Evolutionary conservation across 2,888 invertebrate species (phyloP), one percentile per base, ranked within the genome.

Genomic region (Brachynemurus nebulosus): DNA sequence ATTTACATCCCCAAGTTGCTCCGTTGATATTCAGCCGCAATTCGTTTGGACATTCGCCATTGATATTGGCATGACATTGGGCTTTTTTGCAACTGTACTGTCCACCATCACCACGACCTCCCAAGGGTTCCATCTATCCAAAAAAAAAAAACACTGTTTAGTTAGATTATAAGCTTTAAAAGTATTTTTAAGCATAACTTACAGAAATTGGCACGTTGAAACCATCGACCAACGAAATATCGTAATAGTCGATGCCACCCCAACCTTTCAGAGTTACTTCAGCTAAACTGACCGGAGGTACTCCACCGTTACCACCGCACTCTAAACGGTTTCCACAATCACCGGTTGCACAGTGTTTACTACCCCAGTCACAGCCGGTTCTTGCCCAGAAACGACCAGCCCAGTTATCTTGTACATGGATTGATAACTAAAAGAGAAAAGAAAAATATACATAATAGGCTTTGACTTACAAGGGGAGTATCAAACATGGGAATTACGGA

Each of bases 201-300:
- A 63, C 61, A 42, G 52, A 46, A 9, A 58, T 56, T 42, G 58
- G 53, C 7, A 65, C 48, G 51, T 68, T 69, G 58, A 63, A 69
- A 4, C 70, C 71, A 55, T 71, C 69, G n/a, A 69, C 70, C 23
- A 68, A 53, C 12, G 66, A 67, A 44, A 71, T 57, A 51, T 69
- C 69, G 53, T 71, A 71, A 55, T 59, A 68, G 53, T 69, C 68
- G 44, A 58, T 51, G 23, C 61, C 60, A 35, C 57, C 59, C 25
- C 49, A 53, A 3, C 61, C 62, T 43, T 57, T 59, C n/a, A 65
- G 52, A 2, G 66, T 66, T 45, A 69, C 64, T 54, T 69, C 67
- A 11, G 63, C 64, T 3, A 68, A 52, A 4, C 65, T 57, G 4
- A 55, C 65, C 43, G 69, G 67, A 6, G 67, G 64, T 14, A 50